Evolutionary conservation across 1,140 invertebrate species (phyloP).

Genomic region (Anoplolepis gracilipes): DNA sequence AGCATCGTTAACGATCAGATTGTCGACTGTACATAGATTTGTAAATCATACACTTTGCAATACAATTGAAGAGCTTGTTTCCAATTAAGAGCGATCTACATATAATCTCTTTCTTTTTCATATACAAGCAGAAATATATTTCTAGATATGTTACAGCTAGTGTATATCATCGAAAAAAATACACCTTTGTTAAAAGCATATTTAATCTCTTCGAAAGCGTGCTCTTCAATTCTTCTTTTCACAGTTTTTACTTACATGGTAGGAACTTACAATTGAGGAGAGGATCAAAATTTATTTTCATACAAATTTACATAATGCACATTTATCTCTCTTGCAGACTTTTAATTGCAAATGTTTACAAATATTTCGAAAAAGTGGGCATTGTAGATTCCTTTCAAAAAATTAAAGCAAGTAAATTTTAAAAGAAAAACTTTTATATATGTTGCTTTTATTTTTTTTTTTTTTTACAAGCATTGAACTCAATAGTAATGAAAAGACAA

Average conservation of each 20-base stretch:
- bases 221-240: not conserved
- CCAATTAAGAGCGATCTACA: not conserved
- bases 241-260: not conserved
- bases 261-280: conserved; percentile 32
- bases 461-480: not conserved
- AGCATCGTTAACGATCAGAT: conserved; percentile 29
- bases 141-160: not conserved
- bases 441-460: not conserved
- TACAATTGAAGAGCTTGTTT: not conserved
- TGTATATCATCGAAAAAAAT: not conserved
- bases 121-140: not conserved
- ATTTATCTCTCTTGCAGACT: not conserved
- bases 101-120: not conserved
- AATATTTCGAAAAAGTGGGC: not conserved
- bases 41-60: conserved; percentile 24
- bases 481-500: not conserved
- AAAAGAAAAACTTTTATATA: not conserved
- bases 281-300: conserved; percentile 17
- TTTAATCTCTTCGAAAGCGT: not conserved
- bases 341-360: not conserved
- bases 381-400: not conserved
- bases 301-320: conserved; percentile 34
- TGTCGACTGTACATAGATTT: conserved; percentile 20
- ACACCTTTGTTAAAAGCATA: not conserved
- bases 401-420: not conserved